phyloP scores from a whole-genome alignment of 2,888 invertebrate genomes.

The Tachystola acroxantha region DNA sequence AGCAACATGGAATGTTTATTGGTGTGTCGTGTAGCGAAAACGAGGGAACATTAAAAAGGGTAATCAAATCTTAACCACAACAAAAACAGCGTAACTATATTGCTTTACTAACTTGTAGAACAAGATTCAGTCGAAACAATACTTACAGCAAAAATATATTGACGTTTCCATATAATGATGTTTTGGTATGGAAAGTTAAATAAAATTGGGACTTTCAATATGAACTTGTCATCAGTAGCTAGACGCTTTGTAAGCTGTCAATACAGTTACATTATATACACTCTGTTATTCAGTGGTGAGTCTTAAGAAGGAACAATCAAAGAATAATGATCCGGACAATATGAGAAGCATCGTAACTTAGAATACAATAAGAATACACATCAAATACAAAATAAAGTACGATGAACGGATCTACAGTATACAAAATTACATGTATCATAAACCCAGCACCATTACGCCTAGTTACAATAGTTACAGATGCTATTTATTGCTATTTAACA shows the following conservation, averaged over 20 bases:
- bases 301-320: constrained; percentile 17
- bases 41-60: neutral
- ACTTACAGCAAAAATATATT: no score
- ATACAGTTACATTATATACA: no score
- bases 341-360: constrained; percentile 54
- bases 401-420: constrained; percentile 65
- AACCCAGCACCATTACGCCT: constrained; percentile 75
- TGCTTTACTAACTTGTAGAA: no score
- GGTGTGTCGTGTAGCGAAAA: constrained; percentile 30
- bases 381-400: constrained; percentile 64
- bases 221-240: no score
- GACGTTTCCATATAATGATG: no score
- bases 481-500: constrained; percentile 50
- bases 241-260: no score
- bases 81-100: no score
- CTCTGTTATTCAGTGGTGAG: no score
- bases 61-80: no score
- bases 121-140: no score
- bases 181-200: no score
- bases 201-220: no score
- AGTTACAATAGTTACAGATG: constrained; percentile 70
- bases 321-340: constrained; percentile 69
- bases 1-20: constrained; percentile 71
- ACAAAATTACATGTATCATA: constrained; percentile 65
- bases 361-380: constrained; percentile 50